A percentile compares a stretch with the other conserved stretches of the same genome.
phyloP scores from a whole-genome alignment of 2,797 vertebrate species.

The Euthynnus affinis region DNA sequence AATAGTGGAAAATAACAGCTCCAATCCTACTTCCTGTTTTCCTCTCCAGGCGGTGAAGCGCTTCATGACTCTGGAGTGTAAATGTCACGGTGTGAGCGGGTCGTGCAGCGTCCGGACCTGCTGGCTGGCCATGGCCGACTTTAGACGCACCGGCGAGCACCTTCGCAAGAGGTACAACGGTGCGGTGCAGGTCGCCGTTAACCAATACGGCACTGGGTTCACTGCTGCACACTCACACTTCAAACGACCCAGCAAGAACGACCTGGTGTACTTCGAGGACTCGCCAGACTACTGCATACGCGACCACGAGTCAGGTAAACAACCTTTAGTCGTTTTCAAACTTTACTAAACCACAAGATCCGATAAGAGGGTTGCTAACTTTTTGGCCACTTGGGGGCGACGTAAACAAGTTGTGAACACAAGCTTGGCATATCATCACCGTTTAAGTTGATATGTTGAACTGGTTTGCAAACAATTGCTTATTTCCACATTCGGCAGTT shows the following conservation, averaged over 20 bases:
- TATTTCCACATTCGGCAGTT: too few relatives aligned
- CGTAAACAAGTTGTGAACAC: too few relatives aligned
- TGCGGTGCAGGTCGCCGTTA: constrained; percentile 95
- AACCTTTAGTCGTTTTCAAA: too few relatives aligned
- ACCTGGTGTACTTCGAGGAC: constrained; percentile 96
- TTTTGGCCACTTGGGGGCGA: too few relatives aligned
- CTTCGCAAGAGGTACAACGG: constrained; percentile 93
- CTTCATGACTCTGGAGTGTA: constrained; percentile 95
- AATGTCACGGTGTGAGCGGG: constrained; percentile 96
- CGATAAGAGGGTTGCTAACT: not conserved
- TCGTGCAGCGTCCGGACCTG: constrained; percentile 95
- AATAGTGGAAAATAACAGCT: too few relatives aligned
- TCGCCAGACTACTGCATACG: constrained; percentile 97
- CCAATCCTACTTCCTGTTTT: not conserved
- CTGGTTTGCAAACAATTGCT: too few relatives aligned
- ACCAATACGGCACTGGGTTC: constrained; percentile 96
- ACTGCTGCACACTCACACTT: constrained; percentile 90
- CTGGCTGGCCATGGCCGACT: constrained; percentile 96
- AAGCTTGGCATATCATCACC: too few relatives aligned
- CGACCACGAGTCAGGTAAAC: constrained; percentile 93
- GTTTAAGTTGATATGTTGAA: too few relatives aligned
- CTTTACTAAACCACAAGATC: not conserved
- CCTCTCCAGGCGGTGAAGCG: constrained; percentile 92
- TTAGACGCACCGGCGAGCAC: constrained; percentile 93
- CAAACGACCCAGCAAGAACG: constrained; percentile 93